Evolutionary conservation across 1,140 invertebrate genomes (phyloP).

Genomic region (Cotesia glomerata): DNA sequence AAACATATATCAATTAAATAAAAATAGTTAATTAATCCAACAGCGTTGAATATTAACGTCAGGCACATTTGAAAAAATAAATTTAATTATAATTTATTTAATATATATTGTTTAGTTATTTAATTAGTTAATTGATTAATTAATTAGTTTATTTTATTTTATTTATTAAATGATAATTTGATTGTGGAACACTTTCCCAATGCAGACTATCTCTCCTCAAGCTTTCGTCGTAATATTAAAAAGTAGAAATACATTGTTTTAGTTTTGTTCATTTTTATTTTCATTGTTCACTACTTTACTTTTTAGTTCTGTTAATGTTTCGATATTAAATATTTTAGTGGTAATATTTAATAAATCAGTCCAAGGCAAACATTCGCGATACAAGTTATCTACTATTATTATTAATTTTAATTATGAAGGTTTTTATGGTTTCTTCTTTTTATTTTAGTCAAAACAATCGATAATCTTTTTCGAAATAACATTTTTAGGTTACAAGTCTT

Average conservation of each 20-base stretch:
- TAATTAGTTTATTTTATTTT: not conserved
- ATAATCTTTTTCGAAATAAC: no score
- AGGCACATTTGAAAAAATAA: conserved; percentile 31
- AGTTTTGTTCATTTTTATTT: conserved; percentile 33
- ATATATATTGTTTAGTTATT: not conserved
- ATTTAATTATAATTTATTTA: conserved; percentile 19
- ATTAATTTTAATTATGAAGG: conserved; percentile 37
- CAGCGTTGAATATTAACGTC: conserved; percentile 9
- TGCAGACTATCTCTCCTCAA: conserved; percentile 49
- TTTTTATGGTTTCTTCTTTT: no score
- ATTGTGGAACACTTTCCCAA: conserved; percentile 54
- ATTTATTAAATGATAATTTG: conserved; percentile 46
- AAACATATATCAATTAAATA: not conserved
- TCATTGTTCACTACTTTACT: conserved; percentile 35
- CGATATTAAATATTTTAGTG: conserved; percentile 44
- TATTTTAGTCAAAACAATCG: no score
- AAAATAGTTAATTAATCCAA: not conserved
- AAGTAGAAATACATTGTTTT: conserved; percentile 63
- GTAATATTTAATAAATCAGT: conserved; percentile 60
- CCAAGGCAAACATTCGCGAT: conserved; percentile 62
- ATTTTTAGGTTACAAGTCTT: no score
- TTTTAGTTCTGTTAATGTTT: conserved; percentile 23
- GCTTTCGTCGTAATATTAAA: conserved; percentile 56
- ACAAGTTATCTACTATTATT: conserved; percentile 59
- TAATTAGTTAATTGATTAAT: not conserved